Evolutionary conservation across 2,888 invertebrate genomes (phyloP).

Genomic region (Pedicia rivosa): DNA sequence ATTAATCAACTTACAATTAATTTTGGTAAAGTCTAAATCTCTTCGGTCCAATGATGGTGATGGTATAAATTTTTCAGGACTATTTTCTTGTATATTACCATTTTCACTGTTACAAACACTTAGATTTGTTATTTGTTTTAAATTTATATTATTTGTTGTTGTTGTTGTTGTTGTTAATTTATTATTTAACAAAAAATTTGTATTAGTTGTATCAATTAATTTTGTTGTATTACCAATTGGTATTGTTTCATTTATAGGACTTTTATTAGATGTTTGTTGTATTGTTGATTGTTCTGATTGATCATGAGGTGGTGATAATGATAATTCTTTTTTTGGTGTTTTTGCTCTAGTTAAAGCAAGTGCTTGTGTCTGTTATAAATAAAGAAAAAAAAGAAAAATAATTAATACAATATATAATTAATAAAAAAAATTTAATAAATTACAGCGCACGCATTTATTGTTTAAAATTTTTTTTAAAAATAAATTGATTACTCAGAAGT

Average conservation of each 20-base stretch:
- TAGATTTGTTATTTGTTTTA: too few relatives aligned
- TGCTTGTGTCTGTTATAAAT: slow-evolving; percentile 42
- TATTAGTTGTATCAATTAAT: slow-evolving; percentile 2
- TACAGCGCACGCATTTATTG: too few relatives aligned
- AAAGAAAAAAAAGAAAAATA: slow-evolving; percentile 4
- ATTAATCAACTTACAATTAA: slow-evolving; percentile 27
- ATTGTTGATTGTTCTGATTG: neutral
- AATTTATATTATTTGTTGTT: too few relatives aligned
- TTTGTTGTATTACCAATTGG: neutral
- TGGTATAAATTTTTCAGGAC: slow-evolving; percentile 22
- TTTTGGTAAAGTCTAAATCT: slow-evolving; percentile 31
- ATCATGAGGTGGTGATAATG: slow-evolving; percentile 21
- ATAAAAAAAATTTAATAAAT: too few relatives aligned
- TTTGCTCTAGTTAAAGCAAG: slow-evolving; percentile 44
- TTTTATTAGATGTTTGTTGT: neutral
- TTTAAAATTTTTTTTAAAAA: too few relatives aligned
- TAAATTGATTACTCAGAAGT: too few relatives aligned
- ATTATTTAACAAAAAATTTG: slow-evolving; percentile 1
- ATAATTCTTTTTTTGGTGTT: slow-evolving; percentile 31
- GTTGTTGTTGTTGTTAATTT: neutral
- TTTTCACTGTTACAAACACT: neutral
- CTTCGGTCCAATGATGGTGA: slow-evolving; percentile 24
- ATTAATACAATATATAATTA: too few relatives aligned
- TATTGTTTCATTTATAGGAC: neutral
- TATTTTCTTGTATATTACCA: slow-evolving; percentile 12